Evolutionary conservation across 1,140 invertebrate genomes (phyloP), one percentile per base, ranked within the genome.

Genomic region (Drosophila ohnishii): DNA sequence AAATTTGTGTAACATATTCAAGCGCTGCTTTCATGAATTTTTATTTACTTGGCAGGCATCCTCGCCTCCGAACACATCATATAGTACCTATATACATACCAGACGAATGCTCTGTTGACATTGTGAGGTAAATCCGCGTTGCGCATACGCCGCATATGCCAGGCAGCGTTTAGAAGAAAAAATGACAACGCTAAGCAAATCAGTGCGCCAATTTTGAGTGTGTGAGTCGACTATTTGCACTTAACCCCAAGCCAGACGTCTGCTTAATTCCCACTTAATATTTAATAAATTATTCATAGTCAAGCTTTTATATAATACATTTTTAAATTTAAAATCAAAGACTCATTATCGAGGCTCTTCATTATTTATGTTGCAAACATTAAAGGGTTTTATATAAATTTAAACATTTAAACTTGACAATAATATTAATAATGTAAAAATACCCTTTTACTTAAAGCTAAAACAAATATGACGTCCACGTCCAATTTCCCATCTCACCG

Each of bases 81-180:
- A 42, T 53, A 53, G 32, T 53, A 53, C 50, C n/a, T 53, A 44
- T 32, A 40, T 47, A 59, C 30, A 45, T 45, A 60, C 59, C 81
- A 81, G 62, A 51, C 70, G 50, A 67, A 57, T 74, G 63, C 65
- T 58, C 66, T 82, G 75, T 87, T 86, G 83, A 87, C 78, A 79
- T 70, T 82, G 61, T 72, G 50, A 86, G 73, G 73, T 64, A 87
- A 87, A 87, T 71, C 72, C 64, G 61, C 51, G 83, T 83, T 87
- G 75, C 83, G 71, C 64, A 86, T 86, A 86, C 82, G 83, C 83
- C 83, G 37, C 83, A 56, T 87, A 53, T 51, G 70, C 69, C 62
- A 50, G 39, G 10, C 51, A 61, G 34, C 45, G 45, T 76, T 75
- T 51, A 53, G 10, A 37, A 44, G 55, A 25, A 39, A 42, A 45